Evolutionary conservation across 2,797 vertebrate genomes (phyloP), one percentile per base, ranked within the genome.

Genomic region (Nasua narica): DNA sequence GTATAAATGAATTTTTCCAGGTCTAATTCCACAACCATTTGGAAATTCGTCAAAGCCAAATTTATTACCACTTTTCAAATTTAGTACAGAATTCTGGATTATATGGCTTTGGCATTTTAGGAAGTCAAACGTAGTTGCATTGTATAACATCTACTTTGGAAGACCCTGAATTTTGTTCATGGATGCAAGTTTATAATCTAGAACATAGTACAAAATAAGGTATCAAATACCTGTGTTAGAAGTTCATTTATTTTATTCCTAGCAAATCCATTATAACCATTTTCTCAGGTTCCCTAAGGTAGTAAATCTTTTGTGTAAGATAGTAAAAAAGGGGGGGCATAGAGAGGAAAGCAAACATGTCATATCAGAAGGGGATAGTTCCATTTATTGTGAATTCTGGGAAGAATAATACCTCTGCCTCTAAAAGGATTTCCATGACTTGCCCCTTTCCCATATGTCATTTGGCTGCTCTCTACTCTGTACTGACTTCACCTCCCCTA

Each of bases 51-150:
- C 62, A 58, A 94, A 94, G 13, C 5, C 14, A 43, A 78, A 90
- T 67, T 88, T 60, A 92, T 72, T 79, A 35, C 37, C 21, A 54
- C 89, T 93, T 95, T 92, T 97, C 74, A 95, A 96, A 93, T 83
- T 90, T 92, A 96, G 92, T 52, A 50, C 79, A 67, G 56, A 93
- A 97, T 79, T 96, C 79, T 56, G 65, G 32, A 92, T 93, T 89
- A 56, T 32, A 50, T 6, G 58, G 19, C 25, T 52, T 84, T 96
- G 65, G 90, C 43, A 92, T 70, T 94, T 96, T 58, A 90, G 46
- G 67, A 90, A 90, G 32, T 91, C 7, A 88, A 72, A 81, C 84
- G 65, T 25, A 67, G 54, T n/a, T 96, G n/a, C n/a, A 8, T 56
- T 27, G 37, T 69, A 56, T 37, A 82, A 94, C 19, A 14, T 65